Conservation (phyloP, 1,140 invertebrate species). For the Cryptotermes secundus region DNA sequence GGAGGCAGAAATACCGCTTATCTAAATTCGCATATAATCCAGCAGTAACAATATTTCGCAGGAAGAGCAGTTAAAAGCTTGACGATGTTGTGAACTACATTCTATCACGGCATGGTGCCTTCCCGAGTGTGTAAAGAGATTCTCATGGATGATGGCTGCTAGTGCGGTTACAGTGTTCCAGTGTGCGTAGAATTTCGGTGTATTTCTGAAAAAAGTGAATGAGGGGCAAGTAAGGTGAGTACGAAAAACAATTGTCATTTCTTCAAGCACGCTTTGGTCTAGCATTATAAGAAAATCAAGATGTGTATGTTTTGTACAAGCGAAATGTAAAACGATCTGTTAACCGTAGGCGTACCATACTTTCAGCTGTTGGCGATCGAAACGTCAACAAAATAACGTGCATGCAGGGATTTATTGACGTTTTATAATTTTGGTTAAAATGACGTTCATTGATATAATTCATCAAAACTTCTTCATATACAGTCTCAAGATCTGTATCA, state of each 20-base stretch:
- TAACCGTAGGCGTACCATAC: not conserved
- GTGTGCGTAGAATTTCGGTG: slow-evolving; percentile 22
- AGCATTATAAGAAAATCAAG: not conserved
- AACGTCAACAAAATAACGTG: slow-evolving; percentile 19
- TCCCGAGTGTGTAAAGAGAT: slow-evolving; percentile 20
- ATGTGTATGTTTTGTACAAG: not conserved
- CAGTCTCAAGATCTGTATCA: not conserved
- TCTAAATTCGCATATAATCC: not conserved
- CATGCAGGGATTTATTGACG: not conserved
- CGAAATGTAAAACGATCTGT: not conserved
- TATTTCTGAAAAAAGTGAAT: slow-evolving; percentile 24
- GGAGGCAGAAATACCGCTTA: not conserved
- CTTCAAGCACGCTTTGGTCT: not conserved
- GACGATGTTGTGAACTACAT: slow-evolving; percentile 8
- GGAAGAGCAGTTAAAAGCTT: slow-evolving; percentile 7
- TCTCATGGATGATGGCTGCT: slow-evolving; percentile 29
- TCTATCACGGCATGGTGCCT: not conserved
- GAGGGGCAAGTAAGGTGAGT: slow-evolving; percentile 25
- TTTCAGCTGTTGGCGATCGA: slow-evolving; percentile 8
- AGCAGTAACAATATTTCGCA: not conserved
- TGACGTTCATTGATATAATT: not conserved
- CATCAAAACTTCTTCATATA: not conserved
- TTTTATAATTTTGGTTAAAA: not conserved
- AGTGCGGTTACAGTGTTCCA: slow-evolving; percentile 21
- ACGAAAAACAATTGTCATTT: not conserved